Evolutionary conservation across 1,140 invertebrate genomes (phyloP).

Genomic region (Neodiprion lecontei): DNA sequence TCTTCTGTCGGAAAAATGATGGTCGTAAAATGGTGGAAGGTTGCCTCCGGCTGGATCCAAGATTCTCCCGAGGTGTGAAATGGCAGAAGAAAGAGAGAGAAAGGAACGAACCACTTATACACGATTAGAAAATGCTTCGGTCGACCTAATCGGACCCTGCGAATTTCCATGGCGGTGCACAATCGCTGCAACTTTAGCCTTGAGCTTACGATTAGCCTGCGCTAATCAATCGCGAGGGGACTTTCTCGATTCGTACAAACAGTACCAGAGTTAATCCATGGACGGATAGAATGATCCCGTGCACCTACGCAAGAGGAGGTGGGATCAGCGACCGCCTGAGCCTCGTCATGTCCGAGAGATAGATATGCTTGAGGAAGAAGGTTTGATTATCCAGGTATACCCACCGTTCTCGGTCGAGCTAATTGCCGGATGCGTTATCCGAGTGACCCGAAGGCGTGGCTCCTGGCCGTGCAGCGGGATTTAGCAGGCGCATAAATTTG

Average conservation of each 20-base stretch:
- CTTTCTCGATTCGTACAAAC: too few relatives aligned
- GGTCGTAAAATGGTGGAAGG: neutral
- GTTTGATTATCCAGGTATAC: neutral
- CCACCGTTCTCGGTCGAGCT: neutral
- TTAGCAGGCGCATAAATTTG: conserved; percentile 5
- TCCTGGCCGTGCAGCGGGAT: neutral
- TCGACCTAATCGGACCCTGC: too few relatives aligned
- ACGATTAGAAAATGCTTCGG: too few relatives aligned
- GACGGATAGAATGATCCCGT: too few relatives aligned
- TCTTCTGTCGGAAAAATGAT: neutral
- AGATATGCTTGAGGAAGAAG: neutral
- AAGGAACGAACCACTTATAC: too few relatives aligned
- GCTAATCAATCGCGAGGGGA: too few relatives aligned
- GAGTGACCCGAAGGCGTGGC: neutral
- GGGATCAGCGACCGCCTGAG: neutral
- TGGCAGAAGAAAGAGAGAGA: neutral
- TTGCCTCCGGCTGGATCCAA: too few relatives aligned
- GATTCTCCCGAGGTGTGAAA: neutral
- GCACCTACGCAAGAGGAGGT: too few relatives aligned
- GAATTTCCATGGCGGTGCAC: too few relatives aligned
- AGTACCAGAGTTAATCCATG: too few relatives aligned
- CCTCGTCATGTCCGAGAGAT: neutral
- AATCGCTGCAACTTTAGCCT: too few relatives aligned
- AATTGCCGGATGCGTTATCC: conserved; percentile 5
- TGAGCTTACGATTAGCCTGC: too few relatives aligned